Conservation (phyloP, 2,797 vertebrate genomes). For the Enteromius afrohamiltoni region DNA sequence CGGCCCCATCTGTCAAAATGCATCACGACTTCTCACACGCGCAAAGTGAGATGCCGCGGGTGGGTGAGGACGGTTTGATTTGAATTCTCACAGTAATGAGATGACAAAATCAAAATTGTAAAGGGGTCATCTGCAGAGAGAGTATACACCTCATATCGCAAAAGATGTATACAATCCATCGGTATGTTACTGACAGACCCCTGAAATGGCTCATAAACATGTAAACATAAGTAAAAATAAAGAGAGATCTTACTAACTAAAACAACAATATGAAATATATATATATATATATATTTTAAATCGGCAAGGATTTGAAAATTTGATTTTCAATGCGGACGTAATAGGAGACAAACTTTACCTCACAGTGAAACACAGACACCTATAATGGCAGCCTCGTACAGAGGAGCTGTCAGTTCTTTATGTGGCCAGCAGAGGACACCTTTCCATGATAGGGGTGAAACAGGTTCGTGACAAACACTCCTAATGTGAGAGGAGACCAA, state of each 20-base stretch:
- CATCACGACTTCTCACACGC: background rate
- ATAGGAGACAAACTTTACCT: slow-evolving; percentile 38
- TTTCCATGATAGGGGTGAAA: slow-evolving; percentile 36
- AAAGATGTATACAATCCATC: background rate
- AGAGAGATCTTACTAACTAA: background rate
- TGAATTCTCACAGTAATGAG: slow-evolving; percentile 14
- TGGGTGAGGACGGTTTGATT: slow-evolving; percentile 2
- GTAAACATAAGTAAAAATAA: slow-evolving; percentile 26
- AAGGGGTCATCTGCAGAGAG: slow-evolving; percentile 24
- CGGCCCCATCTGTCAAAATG: background rate
- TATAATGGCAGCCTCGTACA: slow-evolving; percentile 13
- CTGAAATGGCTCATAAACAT: slow-evolving; percentile 13
- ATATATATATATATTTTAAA: background rate
- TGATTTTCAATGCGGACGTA: slow-evolving; percentile 21
- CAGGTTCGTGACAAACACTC: slow-evolving; percentile 40
- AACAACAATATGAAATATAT: slow-evolving; percentile 8
- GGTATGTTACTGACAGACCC: background rate
- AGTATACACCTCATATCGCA: background rate
- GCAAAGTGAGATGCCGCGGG: background rate
- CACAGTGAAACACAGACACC: slow-evolving; percentile 43
- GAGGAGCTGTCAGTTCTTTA: slow-evolving; percentile 27
- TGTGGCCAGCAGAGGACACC: slow-evolving; percentile 64
- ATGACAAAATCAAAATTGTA: slow-evolving; percentile 13
- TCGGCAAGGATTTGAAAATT: background rate
- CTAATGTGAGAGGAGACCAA: slow-evolving; percentile 56